phyloP scores from a whole-genome alignment of 2,797 vertebrate genomes.

The Sebastolobus alascanus region DNA sequence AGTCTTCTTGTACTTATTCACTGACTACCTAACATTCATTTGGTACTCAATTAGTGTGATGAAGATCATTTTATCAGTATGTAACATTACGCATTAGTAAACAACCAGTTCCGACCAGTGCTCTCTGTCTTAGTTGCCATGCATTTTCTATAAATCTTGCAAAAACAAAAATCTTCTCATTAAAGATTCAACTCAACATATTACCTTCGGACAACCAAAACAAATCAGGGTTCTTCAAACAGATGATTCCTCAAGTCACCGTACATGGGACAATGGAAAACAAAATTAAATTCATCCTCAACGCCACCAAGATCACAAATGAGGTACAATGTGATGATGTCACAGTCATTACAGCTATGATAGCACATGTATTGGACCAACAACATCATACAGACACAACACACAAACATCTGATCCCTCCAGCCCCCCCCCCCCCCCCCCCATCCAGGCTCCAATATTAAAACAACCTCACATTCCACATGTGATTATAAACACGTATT shows the following conservation, averaged over 20 bases:
- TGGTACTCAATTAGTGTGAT: too few relatives aligned
- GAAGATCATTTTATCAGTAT: too few relatives aligned
- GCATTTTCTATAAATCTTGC: too few relatives aligned
- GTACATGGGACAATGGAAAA: background rate
- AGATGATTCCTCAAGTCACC: background rate
- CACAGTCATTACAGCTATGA: background rate
- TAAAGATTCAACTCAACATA: background rate
- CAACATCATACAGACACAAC: constrained; percentile 29
- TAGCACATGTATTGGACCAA: background rate
- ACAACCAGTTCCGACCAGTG: too few relatives aligned
- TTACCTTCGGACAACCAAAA: background rate
- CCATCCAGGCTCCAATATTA: constrained; percentile 71
- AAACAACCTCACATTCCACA: constrained; percentile 83
- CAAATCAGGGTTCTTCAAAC: background rate
- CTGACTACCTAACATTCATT: too few relatives aligned
- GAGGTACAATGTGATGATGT: too few relatives aligned
- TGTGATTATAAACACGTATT: constrained; percentile 88
- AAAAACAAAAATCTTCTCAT: background rate
- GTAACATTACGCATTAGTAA: too few relatives aligned
- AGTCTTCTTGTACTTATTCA: too few relatives aligned
- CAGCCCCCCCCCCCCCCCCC: constrained; percentile 53
- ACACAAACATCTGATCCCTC: constrained; percentile 58
- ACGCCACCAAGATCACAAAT: background rate
- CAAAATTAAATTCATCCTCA: background rate
- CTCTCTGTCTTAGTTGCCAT: too few relatives aligned